A percentile compares a stretch with the other conserved stretches of the same genome.
Conservation (phyloP, 1,140 invertebrate species). For the Bombus affinis region DNA sequence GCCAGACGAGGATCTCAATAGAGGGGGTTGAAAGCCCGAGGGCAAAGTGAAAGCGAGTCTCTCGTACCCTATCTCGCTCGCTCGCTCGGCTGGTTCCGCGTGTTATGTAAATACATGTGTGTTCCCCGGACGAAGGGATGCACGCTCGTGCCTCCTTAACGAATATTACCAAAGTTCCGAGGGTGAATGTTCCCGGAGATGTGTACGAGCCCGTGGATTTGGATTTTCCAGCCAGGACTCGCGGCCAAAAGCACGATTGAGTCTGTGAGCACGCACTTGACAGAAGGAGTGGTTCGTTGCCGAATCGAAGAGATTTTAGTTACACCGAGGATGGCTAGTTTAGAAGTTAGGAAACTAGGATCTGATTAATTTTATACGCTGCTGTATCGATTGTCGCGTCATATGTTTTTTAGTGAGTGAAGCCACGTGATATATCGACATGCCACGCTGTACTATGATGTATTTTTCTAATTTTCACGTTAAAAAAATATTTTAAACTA, state of each 20-base stretch:
- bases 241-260: neutral
- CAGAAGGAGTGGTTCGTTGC: neutral
- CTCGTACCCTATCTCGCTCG: neutral
- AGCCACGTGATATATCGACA: neutral
- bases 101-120: conserved; percentile 65
- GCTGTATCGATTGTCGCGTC: too few relatives aligned
- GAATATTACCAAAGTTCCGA: conserved; percentile 65
- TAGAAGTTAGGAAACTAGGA: neutral
- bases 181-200: conserved; percentile 24
- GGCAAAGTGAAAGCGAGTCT: conserved; percentile 52
- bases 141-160: conserved; percentile 57
- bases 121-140: conserved; percentile 38
- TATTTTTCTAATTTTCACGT: neutral
- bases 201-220: neutral
- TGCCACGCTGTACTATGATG: too few relatives aligned
- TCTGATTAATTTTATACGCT: neutral
- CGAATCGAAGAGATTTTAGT: neutral
- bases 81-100: conserved; percentile 27
- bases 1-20: conserved; percentile 47
- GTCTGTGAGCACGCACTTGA: conserved; percentile 13
- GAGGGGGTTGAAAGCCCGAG: conserved; percentile 12
- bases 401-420: too few relatives aligned
- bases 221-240: conserved; percentile 30
- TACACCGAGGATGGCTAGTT: neutral
- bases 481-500: neutral